Evolutionary conservation across 2,888 invertebrate species (phyloP).

Genomic region (Cataglyphis altisquamis): DNA sequence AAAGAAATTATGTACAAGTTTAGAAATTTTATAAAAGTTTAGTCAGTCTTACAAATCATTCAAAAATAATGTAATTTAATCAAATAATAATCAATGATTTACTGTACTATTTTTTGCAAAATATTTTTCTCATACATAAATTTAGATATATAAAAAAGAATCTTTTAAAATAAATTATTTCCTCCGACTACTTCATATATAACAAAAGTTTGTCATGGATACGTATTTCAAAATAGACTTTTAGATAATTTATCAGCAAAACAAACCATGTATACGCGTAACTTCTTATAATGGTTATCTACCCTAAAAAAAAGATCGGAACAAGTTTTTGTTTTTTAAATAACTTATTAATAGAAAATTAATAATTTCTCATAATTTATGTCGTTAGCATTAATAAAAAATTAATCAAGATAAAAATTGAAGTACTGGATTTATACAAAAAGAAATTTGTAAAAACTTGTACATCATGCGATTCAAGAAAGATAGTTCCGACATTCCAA

Average conservation of each 20-base stretch:
- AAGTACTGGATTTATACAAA: neutral
- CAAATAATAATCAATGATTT: neutral
- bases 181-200: neutral
- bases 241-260: neutral
- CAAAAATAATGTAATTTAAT: neutral
- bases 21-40: neutral
- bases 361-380: neutral
- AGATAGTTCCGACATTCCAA: conserved; percentile 4
- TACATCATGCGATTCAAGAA: neutral
- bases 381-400: neutral
- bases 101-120: neutral
- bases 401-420: neutral
- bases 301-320: neutral
- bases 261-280: neutral
- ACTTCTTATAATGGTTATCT: neutral
- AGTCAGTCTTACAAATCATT: neutral
- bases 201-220: neutral
- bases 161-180: neutral
- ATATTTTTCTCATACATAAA: neutral
- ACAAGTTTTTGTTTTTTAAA: neutral
- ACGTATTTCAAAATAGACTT: neutral
- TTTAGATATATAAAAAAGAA: neutral
- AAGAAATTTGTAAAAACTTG: neutral
- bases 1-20: conserved; percentile 1
- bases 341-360: neutral